Evolutionary conservation across 2,888 invertebrate species (phyloP), one percentile per base, ranked within the genome.

Genomic region (Sthenelais limicola): DNA sequence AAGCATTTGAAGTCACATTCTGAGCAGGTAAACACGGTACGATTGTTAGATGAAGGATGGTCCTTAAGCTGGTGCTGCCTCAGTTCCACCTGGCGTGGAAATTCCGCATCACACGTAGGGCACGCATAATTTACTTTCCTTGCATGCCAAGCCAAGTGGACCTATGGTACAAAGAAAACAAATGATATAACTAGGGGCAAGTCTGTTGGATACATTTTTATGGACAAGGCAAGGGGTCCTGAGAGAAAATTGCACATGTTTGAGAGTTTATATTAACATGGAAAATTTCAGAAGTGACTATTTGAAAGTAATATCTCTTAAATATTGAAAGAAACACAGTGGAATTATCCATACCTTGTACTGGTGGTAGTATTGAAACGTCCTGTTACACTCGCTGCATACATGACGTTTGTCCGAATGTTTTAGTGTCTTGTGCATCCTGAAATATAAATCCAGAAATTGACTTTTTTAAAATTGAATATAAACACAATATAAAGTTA

Each of bases 331-430:
- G 15, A 52, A 28, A 32, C 12, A 32, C 77, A 77, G 78, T 74
- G 75, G 43, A 43, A 9, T 18, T 12, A 35, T 32, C 5, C 62
- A 21, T 21, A 74, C 72, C 43, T 71, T 67, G 33, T 78, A 75
- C 66, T 78, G 74, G 12, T 72, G 72, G 71, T 72, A 76, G 35
- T 67, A 71, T 28, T 30, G 33, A 43, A 78, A 78, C n/a, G 73
- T 71, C 30, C 67, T 68, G 56, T 72, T 73, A 35, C 78, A 78
- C 54, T 78, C 78, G 15, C 58, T 72, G 71, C 78, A 78, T 33
- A 72, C 47, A 69, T 78, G 76, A 47, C 76, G 67, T 54, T 73
- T 71, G 26, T 71, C 76, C 3, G 26, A 43, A 51, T 78, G 78
- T 56, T 76, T 71, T 56, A 48, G 21, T 43, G 48, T 47, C 38